Percentiles rank a stretch among this genome's conserved stretches.
Conservation (phyloP, 2,797 vertebrate genomes). For the Platalea minor region DNA sequence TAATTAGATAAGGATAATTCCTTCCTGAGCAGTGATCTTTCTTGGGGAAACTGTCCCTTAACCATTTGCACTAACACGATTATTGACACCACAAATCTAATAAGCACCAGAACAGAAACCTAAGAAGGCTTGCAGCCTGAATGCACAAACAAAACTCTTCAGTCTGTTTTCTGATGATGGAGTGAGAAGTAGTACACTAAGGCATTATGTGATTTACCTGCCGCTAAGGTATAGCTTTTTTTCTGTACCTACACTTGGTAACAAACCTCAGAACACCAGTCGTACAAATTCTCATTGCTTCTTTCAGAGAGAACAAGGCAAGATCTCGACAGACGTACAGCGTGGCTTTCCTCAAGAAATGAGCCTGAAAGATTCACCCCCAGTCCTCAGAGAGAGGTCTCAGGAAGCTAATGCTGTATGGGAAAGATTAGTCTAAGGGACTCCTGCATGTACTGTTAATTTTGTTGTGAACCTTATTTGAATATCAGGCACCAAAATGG, state of each 20-base stretch:
- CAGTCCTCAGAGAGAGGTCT: not conserved
- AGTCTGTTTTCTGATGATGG: not conserved
- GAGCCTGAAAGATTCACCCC: not conserved
- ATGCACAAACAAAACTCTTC: not conserved
- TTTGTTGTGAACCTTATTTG: not conserved
- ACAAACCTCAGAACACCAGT: not conserved
- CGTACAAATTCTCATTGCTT: not conserved
- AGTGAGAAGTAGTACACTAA: not conserved
- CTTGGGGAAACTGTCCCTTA: slow-evolving; percentile 1
- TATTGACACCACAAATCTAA: slow-evolving; percentile 31
- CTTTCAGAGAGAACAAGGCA: not conserved
- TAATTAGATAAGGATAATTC: slow-evolving; percentile 31
- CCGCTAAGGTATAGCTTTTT: not conserved
- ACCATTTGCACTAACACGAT: slow-evolving; percentile 1
- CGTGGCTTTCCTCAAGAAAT: not conserved
- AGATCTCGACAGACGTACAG: not conserved
- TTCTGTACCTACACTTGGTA: not conserved
- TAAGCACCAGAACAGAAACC: not conserved
- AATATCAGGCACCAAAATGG: not conserved
- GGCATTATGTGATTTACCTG: not conserved
- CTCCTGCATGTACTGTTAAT: not conserved
- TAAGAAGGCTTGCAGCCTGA: not conserved
- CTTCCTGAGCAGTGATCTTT: not conserved
- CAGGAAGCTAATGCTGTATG: not conserved
- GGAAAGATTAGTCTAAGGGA: not conserved